Percentiles rank a stretch among this genome's conserved stretches.
phyloP scores from a whole-genome alignment of 2,113 vertebrate genomes.

The Emydocephalus ijimae region DNA sequence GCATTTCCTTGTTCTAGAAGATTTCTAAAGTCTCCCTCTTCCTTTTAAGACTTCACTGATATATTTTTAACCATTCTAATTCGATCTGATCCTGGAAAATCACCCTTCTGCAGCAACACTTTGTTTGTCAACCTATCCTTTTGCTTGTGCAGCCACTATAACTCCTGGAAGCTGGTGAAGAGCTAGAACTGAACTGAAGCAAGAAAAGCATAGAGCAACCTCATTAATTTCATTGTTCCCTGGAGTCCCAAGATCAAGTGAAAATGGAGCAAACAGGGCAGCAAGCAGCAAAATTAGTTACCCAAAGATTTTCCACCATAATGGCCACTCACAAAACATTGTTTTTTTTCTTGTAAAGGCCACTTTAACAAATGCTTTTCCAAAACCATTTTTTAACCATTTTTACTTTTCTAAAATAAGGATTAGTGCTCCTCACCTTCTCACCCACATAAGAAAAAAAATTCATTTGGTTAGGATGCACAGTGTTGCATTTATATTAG shows the following conservation, averaged over 20 bases:
- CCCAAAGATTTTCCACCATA: neutral
- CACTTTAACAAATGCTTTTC: neutral
- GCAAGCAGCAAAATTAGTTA: neutral
- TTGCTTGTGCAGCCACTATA: neutral
- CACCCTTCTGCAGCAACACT: neutral
- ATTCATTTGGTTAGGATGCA: neutral
- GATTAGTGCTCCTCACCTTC: neutral
- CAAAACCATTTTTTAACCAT: neutral
- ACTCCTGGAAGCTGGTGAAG: neutral
- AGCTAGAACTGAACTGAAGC: conserved; percentile 15
- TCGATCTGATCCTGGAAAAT: neutral
- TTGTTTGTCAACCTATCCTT: neutral
- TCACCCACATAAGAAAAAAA: neutral
- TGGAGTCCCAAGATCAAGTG: neutral
- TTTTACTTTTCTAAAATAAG: neutral
- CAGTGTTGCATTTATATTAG: neutral
- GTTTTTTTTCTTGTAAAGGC: neutral
- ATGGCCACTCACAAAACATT: neutral
- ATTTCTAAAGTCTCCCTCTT: neutral
- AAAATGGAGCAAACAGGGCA: neutral
- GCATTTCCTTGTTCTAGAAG: neutral
- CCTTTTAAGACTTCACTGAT: neutral
- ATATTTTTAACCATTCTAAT: neutral
- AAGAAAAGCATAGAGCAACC: neutral
- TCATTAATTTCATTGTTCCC: conserved; percentile 7